Percentiles rank a stretch among this genome's conserved stretches.
phyloP scores from a whole-genome alignment of 2,113 vertebrate species.

The Puma concolor region DNA sequence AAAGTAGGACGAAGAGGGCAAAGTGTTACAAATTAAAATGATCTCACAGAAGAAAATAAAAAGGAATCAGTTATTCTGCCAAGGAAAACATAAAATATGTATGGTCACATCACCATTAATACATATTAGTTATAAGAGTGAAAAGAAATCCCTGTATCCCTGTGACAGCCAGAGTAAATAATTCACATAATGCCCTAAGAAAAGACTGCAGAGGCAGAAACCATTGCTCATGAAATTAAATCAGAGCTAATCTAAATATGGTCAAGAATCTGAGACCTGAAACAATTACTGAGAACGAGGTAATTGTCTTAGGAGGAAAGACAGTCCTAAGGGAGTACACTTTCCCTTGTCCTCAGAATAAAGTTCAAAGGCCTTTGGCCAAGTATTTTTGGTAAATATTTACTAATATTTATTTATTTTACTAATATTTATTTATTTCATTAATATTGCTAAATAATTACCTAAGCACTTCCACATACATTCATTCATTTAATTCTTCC shows the following conservation, averaged over 20 bases:
- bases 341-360: not conserved
- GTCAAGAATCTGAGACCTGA: not conserved
- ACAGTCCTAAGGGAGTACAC: not conserved
- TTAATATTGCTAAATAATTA: conserved; percentile 4
- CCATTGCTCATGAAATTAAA: conserved; percentile 13
- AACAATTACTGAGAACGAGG: conserved; percentile 12
- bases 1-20: not conserved
- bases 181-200: conserved; percentile 38
- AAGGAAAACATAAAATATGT: conserved; percentile 51
- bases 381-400: conserved; percentile 2
- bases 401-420: not conserved
- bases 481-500: conserved; percentile 26
- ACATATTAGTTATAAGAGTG: conserved; percentile 17
- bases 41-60: conserved; percentile 42
- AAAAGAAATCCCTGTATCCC: not conserved
- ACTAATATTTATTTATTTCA: not conserved
- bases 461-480: not conserved
- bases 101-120: conserved; percentile 39
- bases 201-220: conserved; percentile 17
- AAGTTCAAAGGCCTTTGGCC: not conserved
- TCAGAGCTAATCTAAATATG: conserved; percentile 26
- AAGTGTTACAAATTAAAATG: conserved; percentile 18
- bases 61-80: not conserved
- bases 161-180: conserved; percentile 59
- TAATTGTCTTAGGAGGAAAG: conserved; percentile 19